Conservation (phyloP, 1,140 invertebrate genomes). For the Lerema accius region DNA sequence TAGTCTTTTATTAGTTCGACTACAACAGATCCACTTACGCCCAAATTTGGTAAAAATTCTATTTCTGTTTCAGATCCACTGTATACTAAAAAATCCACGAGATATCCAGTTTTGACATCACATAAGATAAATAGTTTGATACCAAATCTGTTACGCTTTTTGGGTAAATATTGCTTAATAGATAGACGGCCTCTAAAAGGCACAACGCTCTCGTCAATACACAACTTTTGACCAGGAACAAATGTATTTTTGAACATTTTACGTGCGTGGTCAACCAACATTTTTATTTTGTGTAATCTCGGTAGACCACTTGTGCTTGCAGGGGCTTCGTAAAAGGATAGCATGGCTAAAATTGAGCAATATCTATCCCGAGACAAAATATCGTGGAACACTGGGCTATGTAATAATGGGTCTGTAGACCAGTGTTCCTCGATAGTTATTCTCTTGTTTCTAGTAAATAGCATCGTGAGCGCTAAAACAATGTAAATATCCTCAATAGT, state of each 20-base stretch:
- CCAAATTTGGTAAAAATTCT: not conserved
- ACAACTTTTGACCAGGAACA: conserved; percentile 33
- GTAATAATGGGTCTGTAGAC: conserved; percentile 32
- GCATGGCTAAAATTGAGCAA: conserved; percentile 28
- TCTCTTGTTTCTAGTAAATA: conserved; percentile 37
- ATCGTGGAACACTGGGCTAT: conserved; percentile 24
- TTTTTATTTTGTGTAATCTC: conserved; percentile 38
- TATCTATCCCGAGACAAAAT: conserved; percentile 31
- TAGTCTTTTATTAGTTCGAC: too few species aligned
- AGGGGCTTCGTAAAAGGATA: conserved; percentile 24
- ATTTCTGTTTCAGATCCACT: conserved; percentile 30
- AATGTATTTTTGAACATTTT: conserved; percentile 38
- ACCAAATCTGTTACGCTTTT: conserved; percentile 36
- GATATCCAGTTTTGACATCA: conserved; percentile 28
- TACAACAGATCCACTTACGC: conserved; percentile 24
- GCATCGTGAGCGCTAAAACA: conserved; percentile 34
- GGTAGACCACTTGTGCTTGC: not conserved
- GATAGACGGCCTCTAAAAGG: conserved; percentile 41
- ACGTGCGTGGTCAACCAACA: conserved; percentile 36
- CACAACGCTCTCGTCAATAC: conserved; percentile 50
- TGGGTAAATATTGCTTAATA: conserved; percentile 52
- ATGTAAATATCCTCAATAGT: conserved; percentile 33
- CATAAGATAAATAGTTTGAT: conserved; percentile 42
- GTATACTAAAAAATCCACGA: conserved; percentile 32
- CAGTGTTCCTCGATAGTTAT: conserved; percentile 39